A percentile compares a stretch with the other conserved stretches of the same genome.
Conservation (phyloP, 2,888 invertebrate genomes). For the Marronus borbonicus region DNA sequence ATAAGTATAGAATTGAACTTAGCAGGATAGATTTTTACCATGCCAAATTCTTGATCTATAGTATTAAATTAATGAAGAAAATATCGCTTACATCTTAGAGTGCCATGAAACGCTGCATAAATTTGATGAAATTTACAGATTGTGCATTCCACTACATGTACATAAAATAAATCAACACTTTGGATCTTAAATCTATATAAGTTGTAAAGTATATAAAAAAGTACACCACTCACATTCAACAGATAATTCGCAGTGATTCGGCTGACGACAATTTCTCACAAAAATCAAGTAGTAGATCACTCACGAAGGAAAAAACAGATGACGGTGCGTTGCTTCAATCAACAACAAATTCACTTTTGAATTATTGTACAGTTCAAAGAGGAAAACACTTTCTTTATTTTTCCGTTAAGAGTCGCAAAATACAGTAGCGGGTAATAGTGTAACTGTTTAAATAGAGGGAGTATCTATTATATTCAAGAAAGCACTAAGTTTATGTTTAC, state of each 20-base stretch:
- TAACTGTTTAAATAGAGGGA: background rate
- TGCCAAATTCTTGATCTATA: too few relatives aligned
- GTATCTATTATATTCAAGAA: constrained; percentile 4
- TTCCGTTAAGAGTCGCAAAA: constrained; percentile 10
- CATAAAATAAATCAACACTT: too few relatives aligned
- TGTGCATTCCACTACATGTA: too few relatives aligned
- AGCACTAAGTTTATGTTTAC: constrained; percentile 4
- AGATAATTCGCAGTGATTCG: constrained; percentile 13
- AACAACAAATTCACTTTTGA: constrained; percentile 22
- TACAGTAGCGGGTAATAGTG: background rate
- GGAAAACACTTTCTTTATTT: constrained; percentile 7
- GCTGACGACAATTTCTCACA: constrained; percentile 23
- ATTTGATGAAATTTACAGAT: too few relatives aligned
- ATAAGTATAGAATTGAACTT: background rate
- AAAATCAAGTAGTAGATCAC: constrained; percentile 21
- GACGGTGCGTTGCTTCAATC: constrained; percentile 6
- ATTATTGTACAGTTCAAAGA: background rate
- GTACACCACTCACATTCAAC: constrained; percentile 30
- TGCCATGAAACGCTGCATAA: too few relatives aligned
- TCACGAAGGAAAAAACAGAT: background rate
- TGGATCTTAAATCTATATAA: background rate
- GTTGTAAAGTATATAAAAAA: constrained; percentile 6
- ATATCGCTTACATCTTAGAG: too few relatives aligned
- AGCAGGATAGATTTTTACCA: too few relatives aligned
- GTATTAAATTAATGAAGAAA: too few relatives aligned